Evolutionary conservation across 2,797 vertebrate species (phyloP).

Genomic region (Lacerta viridis): DNA sequence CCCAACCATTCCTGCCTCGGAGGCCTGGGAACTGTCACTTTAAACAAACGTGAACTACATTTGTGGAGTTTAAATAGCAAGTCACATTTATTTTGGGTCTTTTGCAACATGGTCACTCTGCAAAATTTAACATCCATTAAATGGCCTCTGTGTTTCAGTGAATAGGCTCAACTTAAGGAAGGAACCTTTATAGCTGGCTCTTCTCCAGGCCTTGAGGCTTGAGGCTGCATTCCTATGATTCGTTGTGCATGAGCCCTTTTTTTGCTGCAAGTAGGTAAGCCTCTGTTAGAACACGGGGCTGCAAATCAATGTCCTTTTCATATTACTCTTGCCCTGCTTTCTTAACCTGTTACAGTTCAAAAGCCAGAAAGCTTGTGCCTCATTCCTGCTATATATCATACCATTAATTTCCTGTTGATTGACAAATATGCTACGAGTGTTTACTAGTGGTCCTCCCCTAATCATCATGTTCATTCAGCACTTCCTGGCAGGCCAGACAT

Average conservation of each 20-base stretch:
- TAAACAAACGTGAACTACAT: constrained; percentile 60
- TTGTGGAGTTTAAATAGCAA: constrained; percentile 64
- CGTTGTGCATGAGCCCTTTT: constrained; percentile 55
- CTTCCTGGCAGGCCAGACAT: constrained; percentile 60
- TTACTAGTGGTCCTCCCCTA: constrained; percentile 64
- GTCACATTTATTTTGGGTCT: constrained; percentile 68
- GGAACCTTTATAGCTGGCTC: constrained; percentile 57
- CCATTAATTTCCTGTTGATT: constrained; percentile 66
- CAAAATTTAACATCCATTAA: constrained; percentile 65
- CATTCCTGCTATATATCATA: constrained; percentile 58
- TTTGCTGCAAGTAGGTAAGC: constrained; percentile 63
- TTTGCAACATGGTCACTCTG: constrained; percentile 50
- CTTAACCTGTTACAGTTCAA: constrained; percentile 65
- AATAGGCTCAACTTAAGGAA: constrained; percentile 55
- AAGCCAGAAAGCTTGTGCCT: constrained; percentile 57
- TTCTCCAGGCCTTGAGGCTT: constrained; percentile 71
- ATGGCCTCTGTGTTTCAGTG: constrained; percentile 64
- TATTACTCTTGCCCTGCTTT: constrained; percentile 66
- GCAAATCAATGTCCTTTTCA: constrained; percentile 70
- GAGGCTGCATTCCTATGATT: constrained; percentile 69
- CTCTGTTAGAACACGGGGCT: constrained; percentile 63
- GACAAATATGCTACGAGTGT: constrained; percentile 60
- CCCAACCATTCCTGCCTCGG: constrained; percentile 46
- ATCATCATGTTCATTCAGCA: constrained; percentile 54
- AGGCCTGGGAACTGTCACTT: constrained; percentile 53